A percentile compares a stretch with the other conserved stretches of the same genome.
Conservation (phyloP, 2,113 vertebrate species). For the Pyrgilauda ruficollis region DNA sequence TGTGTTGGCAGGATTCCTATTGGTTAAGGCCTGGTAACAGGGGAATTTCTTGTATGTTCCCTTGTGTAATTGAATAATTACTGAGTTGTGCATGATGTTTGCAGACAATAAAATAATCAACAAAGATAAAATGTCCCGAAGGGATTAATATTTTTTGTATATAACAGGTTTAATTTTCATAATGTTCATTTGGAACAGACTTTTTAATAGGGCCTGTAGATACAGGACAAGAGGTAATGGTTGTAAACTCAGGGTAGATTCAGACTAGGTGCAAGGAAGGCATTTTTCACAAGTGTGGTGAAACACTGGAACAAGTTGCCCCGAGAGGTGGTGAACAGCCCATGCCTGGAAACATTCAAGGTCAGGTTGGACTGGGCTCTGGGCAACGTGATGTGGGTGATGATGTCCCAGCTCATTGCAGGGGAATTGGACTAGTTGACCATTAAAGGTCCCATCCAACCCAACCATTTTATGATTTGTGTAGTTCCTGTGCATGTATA, state of each 20-base stretch:
- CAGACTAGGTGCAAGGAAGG: not conserved
- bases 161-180: not conserved
- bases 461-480: not conserved
- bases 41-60: constrained; percentile 46
- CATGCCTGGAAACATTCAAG: not conserved
- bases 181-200: not conserved
- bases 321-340: not conserved
- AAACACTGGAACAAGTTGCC: not conserved
- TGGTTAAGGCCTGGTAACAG: constrained; percentile 60
- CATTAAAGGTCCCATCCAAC: not conserved
- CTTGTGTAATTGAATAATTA: constrained; percentile 42
- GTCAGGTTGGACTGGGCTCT: not conserved
- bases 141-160: not conserved
- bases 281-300: not conserved
- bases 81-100: constrained; percentile 29
- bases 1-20: constrained; percentile 40
- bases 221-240: not conserved
- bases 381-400: not conserved
- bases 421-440: not conserved
- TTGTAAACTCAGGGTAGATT: not conserved
- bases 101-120: constrained; percentile 54
- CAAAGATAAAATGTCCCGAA: constrained; percentile 19
- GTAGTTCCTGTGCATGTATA: not conserved
- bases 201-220: not conserved
- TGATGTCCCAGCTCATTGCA: not conserved